Conservation (phyloP, 2,888 invertebrate species). For the Scaptomyza cyrtandrae region DNA sequence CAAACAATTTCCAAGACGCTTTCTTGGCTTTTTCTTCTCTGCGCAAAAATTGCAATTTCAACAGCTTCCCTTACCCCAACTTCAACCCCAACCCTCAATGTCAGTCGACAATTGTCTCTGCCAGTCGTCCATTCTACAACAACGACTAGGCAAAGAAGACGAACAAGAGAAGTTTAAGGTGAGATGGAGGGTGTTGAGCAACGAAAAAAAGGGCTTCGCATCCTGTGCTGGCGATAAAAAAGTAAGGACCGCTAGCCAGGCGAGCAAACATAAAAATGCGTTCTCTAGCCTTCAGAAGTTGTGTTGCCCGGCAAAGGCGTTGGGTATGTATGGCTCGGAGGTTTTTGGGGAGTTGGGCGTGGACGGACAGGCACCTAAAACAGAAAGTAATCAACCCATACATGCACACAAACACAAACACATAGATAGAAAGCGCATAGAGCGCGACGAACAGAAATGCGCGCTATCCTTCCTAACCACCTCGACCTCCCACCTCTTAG, state of each 20-base stretch:
- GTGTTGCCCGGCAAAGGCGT: conserved; percentile 40
- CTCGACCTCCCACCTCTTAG: background rate
- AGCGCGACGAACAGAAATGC: conserved; percentile 26
- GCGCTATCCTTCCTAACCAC: conserved; percentile 13
- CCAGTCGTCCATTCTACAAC: conserved; percentile 36
- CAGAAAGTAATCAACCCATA: conserved; percentile 79
- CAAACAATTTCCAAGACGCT: conserved; percentile 77
- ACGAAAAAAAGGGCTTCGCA: conserved; percentile 56
- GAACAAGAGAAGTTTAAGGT: background rate
- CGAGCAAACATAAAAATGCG: conserved; percentile 80
- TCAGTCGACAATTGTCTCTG: conserved; percentile 72
- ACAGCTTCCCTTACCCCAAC: conserved; percentile 22
- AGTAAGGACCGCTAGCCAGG: conserved; percentile 76
- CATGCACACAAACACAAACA: conserved; percentile 42
- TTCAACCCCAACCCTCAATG: conserved; percentile 7
- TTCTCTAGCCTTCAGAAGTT: conserved; percentile 72
- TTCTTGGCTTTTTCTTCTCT: conserved; percentile 69
- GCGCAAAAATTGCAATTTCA: conserved; percentile 78
- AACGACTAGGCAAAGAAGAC: background rate
- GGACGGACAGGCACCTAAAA: conserved; percentile 72
- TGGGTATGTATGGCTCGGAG: conserved; percentile 5
- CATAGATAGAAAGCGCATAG: conserved; percentile 17
- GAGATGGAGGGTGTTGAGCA: conserved; percentile 1
- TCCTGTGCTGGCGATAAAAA: conserved; percentile 58
- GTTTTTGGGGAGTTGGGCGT: conserved; percentile 31